Percentiles rank a stretch among this genome's conserved stretches.
Conservation (phyloP, 2,888 invertebrate species). For the Microdon myrmicae region DNA sequence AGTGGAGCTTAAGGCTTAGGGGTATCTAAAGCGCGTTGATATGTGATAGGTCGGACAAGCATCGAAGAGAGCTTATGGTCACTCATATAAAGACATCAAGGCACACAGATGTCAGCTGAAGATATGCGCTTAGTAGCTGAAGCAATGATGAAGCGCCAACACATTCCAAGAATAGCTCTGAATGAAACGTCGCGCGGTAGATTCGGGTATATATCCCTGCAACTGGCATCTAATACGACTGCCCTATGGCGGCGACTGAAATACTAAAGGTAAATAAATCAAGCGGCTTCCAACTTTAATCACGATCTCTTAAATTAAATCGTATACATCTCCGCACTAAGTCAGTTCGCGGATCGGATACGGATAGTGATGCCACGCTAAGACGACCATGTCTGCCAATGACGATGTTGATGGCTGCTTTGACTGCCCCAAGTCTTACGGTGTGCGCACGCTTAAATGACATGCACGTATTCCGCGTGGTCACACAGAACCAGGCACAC, state of each 20-base stretch:
- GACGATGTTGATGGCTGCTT: conserved; percentile 53
- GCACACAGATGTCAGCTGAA: conserved; percentile 45
- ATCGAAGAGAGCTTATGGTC: conserved; percentile 52
- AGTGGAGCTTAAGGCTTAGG: conserved; percentile 45
- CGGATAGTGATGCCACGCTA: conserved; percentile 39
- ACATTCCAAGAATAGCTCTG: conserved; percentile 43
- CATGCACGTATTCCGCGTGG: conserved; percentile 38
- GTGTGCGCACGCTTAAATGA: conserved; percentile 41
- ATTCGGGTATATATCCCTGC: conserved; percentile 26
- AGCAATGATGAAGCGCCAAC: conserved; percentile 45
- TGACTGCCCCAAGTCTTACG: conserved; percentile 49
- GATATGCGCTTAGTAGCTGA: conserved; percentile 51
- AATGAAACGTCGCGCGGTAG: conserved; percentile 8
- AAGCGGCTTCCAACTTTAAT: conserved; percentile 55
- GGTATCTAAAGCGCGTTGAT: conserved; percentile 52
- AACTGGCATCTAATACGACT: conserved; percentile 50
- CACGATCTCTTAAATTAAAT: conserved; percentile 55
- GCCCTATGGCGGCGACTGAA: conserved; percentile 50
- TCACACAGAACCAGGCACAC: conserved; percentile 14
- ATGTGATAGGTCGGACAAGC: conserved; percentile 52
- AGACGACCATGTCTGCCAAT: conserved; percentile 48
- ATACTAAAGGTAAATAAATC: conserved; percentile 53
- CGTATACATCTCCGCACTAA: conserved; percentile 51
- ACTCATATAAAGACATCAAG: conserved; percentile 52
- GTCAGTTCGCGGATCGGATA: conserved; percentile 50